These are phyloP conservation scores for Netelia melanura DNA, from an alignment of 2,888 invertebrate species.

Conservation along the genomic window DNA sequence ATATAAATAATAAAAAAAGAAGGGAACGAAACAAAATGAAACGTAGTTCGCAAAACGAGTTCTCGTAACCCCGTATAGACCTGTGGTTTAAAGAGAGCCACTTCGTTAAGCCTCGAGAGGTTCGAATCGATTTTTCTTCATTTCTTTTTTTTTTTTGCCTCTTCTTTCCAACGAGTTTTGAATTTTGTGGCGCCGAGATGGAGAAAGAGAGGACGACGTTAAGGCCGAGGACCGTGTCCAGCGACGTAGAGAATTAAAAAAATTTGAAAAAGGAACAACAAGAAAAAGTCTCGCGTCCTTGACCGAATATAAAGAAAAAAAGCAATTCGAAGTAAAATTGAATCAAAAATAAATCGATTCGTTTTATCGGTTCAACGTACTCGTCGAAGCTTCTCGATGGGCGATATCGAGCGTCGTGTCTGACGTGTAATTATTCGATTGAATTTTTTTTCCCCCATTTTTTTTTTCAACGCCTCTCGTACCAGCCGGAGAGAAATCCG, in stretches of 20 bases:
- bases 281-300: not conserved
- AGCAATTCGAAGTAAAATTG: not conserved
- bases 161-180: constrained; percentile 9
- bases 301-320: constrained; percentile 1
- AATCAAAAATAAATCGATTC: constrained; percentile 16
- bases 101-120: constrained; percentile 4
- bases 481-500: constrained; percentile 42
- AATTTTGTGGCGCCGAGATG: constrained; percentile 13
- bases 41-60: constrained; percentile 49
- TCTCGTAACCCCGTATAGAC: constrained; percentile 48
- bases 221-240: not conserved
- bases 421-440: constrained; percentile 2
- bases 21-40: constrained; percentile 6
- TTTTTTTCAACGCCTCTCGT: constrained; percentile 53
- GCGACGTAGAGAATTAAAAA: constrained; percentile 33
- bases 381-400: not conserved
- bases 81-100: constrained; percentile 41
- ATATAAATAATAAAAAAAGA: not conserved
- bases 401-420: too few relatives aligned
- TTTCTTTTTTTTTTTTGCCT: not conserved
- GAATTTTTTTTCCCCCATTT: constrained; percentile 10
- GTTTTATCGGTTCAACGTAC: constrained; percentile 18
- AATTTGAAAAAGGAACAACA: not conserved
- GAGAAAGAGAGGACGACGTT: too few relatives aligned
- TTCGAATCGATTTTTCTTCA: constrained; percentile 13